Percentiles rank a stretch among this genome's conserved stretches.
Conservation (phyloP, 2,113 vertebrate species). For the Rhinolophus ferrumequinum region DNA sequence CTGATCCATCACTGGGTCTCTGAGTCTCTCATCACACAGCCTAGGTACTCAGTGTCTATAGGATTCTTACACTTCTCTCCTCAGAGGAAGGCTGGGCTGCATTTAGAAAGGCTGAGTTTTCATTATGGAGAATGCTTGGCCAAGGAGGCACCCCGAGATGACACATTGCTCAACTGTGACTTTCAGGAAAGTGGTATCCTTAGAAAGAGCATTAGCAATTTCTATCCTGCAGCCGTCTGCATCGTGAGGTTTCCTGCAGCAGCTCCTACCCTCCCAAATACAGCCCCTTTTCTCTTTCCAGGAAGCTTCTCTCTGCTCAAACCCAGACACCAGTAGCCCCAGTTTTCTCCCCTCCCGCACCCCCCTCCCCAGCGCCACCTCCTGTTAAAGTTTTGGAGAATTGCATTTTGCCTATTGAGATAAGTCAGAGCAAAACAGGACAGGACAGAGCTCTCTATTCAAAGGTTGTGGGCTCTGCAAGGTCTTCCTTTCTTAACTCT, state of each 20-base stretch:
- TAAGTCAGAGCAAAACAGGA: neutral
- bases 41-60: neutral
- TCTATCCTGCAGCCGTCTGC: neutral
- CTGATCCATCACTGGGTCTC: neutral
- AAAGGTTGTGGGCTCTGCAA: neutral
- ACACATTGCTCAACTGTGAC: neutral
- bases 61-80: neutral
- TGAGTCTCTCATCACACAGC: neutral
- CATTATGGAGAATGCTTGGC: neutral
- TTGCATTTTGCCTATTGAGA: neutral
- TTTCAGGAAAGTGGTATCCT: neutral
- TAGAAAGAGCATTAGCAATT: neutral
- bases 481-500: neutral
- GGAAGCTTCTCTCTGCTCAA: neutral
- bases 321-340: neutral
- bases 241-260: neutral
- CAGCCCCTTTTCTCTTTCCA: neutral
- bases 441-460: neutral
- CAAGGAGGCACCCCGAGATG: fast-evolving
- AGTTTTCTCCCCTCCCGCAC: neutral
- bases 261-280: neutral
- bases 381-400: neutral
- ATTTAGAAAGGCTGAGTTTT: neutral
- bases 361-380: neutral
- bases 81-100: neutral